Evolutionary conservation across 2,888 invertebrate species (phyloP).

Genomic region (Agriopis aurantiaria): DNA sequence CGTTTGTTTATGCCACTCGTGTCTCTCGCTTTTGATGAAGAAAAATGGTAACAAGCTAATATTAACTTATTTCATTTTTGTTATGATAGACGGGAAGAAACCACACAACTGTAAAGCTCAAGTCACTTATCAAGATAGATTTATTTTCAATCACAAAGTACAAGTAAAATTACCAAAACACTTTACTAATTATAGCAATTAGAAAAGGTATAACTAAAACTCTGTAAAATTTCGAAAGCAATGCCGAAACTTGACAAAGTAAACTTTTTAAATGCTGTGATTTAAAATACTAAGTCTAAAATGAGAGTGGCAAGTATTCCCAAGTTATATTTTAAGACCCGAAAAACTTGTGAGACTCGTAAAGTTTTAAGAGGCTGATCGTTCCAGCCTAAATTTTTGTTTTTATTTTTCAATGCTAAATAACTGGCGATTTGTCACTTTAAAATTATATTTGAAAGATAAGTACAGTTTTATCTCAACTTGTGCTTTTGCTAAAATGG

Average conservation of each 20-base stretch:
- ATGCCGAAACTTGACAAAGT: conserved; percentile 31
- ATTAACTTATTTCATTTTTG: too few species aligned
- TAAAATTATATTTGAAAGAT: neutral
- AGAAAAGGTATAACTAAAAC: conserved; percentile 24
- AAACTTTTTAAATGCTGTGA: conserved; percentile 44
- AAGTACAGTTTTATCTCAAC: too few species aligned
- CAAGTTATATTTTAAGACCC: conserved; percentile 42
- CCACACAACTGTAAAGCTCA: too few species aligned
- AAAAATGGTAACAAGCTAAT: too few species aligned
- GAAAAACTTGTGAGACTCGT: conserved; percentile 33
- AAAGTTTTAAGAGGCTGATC: conserved; percentile 46
- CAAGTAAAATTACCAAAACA: conserved; percentile 12
- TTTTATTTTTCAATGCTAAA: conserved; percentile 45
- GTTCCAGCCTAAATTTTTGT: conserved; percentile 43
- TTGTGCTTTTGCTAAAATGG: too few species aligned
- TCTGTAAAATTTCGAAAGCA: conserved; percentile 23
- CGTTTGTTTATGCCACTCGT: too few species aligned
- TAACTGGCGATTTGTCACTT: conserved; percentile 45
- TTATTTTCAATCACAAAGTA: neutral
- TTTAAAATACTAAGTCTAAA: conserved; percentile 40
- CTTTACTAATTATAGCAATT: conserved; percentile 24
- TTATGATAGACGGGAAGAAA: too few species aligned
- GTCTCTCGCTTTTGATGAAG: too few species aligned
- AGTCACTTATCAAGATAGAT: neutral
- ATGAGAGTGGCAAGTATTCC: conserved; percentile 41